A percentile compares a stretch with the other conserved stretches of the same genome.
Evolutionary conservation across 2,113 vertebrate species (phyloP).

Genomic region (Rhadina sibilatrix): DNA sequence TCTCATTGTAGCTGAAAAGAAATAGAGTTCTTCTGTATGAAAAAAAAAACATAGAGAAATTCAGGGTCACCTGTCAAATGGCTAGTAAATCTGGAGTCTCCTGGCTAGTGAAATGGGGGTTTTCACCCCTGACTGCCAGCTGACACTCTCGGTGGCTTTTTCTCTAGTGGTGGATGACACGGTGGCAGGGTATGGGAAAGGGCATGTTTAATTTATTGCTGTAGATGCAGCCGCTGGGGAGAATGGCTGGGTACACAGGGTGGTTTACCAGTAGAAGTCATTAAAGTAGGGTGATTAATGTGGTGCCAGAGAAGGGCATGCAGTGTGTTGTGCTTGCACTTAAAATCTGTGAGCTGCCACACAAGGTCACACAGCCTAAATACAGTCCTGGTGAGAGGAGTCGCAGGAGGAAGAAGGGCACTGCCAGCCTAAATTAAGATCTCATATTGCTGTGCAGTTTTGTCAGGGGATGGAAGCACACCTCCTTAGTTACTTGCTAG

Average conservation of each 20-base stretch:
- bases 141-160: neutral
- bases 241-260: neutral
- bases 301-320: neutral
- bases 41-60: neutral
- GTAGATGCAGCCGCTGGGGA: neutral
- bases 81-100: neutral
- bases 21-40: neutral
- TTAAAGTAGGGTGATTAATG: neutral
- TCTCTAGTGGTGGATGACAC: neutral
- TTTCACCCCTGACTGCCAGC: neutral
- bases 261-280: neutral
- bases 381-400: neutral
- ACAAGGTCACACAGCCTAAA: neutral
- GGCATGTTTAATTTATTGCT: neutral
- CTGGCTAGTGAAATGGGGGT: neutral
- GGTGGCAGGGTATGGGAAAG: neutral
- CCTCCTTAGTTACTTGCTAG: neutral
- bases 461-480: neutral
- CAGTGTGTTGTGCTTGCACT: neutral
- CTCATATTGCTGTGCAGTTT: neutral
- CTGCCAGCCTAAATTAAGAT: neutral
- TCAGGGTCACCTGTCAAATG: neutral
- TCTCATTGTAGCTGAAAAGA: neutral
- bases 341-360: neutral
- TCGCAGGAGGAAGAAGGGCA: neutral